These are phyloP conservation scores for Drosophila nr. perissopoda DNA, from an alignment of 2,888 invertebrate species.

Conservation along the genomic window DNA sequence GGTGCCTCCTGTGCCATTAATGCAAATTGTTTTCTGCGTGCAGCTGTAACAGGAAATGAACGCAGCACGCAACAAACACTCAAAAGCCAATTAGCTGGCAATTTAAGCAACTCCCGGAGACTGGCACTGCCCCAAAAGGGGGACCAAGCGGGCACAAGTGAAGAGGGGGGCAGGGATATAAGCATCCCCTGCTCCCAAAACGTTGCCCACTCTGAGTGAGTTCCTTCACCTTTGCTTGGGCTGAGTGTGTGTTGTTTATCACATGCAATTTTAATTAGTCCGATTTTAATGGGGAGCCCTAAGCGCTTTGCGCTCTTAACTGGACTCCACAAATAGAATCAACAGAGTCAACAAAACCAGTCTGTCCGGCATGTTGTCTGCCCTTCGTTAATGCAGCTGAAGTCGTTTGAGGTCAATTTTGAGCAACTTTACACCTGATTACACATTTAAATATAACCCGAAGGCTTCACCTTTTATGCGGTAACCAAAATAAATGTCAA, in stretches of 20 bases:
- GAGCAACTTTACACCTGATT: conserved; percentile 41
- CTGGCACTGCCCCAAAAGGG: conserved; percentile 3
- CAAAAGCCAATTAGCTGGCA: conserved; percentile 62
- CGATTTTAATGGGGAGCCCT: conserved; percentile 58
- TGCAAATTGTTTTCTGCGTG: conserved; percentile 66
- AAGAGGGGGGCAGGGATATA: not conserved
- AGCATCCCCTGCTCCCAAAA: not conserved
- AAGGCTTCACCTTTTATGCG: not conserved
- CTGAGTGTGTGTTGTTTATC: conserved; percentile 33
- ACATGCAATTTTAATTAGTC: conserved; percentile 66
- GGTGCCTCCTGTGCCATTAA: conserved; percentile 44
- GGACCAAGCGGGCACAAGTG: not conserved
- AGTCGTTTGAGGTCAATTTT: conserved; percentile 26
- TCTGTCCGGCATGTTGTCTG: conserved; percentile 4
- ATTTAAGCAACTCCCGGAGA: conserved; percentile 47
- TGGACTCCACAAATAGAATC: conserved; percentile 28
- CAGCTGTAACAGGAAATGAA: conserved; percentile 66
- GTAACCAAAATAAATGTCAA: conserved; percentile 10
- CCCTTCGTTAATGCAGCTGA: conserved; percentile 35
- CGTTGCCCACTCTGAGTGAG: conserved; percentile 32
- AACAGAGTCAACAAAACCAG: conserved; percentile 12
- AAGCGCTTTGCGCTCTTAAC: conserved; percentile 25
- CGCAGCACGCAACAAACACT: conserved; percentile 65
- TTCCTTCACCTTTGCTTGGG: conserved; percentile 1
- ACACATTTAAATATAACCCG: conserved; percentile 34